Evolutionary conservation across 2,888 invertebrate genomes (phyloP).

Genomic region (Oxycera nigricornis): DNA sequence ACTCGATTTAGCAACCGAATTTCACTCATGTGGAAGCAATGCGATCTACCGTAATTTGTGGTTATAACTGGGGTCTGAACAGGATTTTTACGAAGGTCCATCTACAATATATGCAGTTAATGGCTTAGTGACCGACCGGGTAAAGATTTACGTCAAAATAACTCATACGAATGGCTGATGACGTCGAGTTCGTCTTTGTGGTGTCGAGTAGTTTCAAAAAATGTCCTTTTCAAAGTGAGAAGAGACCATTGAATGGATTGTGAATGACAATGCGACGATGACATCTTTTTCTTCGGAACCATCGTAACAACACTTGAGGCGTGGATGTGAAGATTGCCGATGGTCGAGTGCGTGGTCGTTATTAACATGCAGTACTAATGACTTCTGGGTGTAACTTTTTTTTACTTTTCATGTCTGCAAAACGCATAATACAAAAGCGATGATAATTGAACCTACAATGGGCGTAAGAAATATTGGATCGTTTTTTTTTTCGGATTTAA

Average conservation of each 20-base stretch:
- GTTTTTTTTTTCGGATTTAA: too few relatives aligned
- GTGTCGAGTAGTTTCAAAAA: neutral
- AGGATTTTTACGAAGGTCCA: neutral
- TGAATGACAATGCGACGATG: too few relatives aligned
- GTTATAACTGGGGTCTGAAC: neutral
- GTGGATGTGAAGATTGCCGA: neutral
- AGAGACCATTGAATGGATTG: too few relatives aligned
- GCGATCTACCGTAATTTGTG: neutral
- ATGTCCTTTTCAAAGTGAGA: neutral
- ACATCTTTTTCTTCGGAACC: neutral
- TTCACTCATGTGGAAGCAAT: neutral
- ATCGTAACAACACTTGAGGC: neutral
- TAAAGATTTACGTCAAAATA: neutral
- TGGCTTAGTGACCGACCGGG: neutral
- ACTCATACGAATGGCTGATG: neutral
- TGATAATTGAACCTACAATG: too few relatives aligned
- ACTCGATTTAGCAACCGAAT: neutral
- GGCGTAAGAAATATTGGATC: too few relatives aligned
- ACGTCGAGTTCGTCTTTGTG: neutral
- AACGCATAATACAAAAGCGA: too few relatives aligned
- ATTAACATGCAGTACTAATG: neutral
- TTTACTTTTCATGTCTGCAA: neutral
- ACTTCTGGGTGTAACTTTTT: neutral
- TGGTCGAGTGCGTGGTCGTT: too few relatives aligned
- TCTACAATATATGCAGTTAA: slow-evolving; percentile 2